phyloP scores from a whole-genome alignment of 2,888 invertebrate genomes.

The Drosophila pegasa region DNA sequence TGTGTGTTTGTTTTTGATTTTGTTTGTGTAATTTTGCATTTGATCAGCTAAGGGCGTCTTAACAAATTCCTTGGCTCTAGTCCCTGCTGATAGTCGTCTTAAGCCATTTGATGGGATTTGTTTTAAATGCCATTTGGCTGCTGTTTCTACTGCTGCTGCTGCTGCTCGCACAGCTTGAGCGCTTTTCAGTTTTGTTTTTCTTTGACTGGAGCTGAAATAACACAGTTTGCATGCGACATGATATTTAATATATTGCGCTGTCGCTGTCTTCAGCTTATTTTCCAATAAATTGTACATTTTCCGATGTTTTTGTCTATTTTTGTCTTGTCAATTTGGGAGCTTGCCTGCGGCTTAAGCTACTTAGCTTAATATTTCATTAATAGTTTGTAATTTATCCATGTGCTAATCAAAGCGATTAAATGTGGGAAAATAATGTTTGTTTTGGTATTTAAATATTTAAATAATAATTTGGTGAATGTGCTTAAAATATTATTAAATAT shows the following conservation, averaged over 20 bases:
- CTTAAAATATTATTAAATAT: too few relatives aligned
- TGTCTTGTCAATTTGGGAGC: neutral
- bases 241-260: slow-evolving; percentile 1
- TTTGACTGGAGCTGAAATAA: neutral
- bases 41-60: slow-evolving; percentile 21
- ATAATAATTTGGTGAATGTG: neutral
- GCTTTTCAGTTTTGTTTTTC: neutral
- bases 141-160: neutral
- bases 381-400: neutral
- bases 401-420: neutral
- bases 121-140: slow-evolving; percentile 28
- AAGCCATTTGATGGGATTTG: slow-evolving; percentile 15
- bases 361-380: neutral
- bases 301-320: neutral
- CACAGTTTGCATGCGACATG: neutral
- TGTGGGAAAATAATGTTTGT: neutral
- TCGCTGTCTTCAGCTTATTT: neutral
- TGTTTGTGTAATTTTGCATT: slow-evolving; percentile 22
- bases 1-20: neutral
- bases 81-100: slow-evolving; percentile 16
- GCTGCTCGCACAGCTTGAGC: too few relatives aligned
- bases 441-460: neutral
- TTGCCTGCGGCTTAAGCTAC: neutral
- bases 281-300: slow-evolving; percentile 1
- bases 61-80: slow-evolving; percentile 14